Conservation (phyloP, 2,113 vertebrate genomes). For the Tamias sibiricus region DNA sequence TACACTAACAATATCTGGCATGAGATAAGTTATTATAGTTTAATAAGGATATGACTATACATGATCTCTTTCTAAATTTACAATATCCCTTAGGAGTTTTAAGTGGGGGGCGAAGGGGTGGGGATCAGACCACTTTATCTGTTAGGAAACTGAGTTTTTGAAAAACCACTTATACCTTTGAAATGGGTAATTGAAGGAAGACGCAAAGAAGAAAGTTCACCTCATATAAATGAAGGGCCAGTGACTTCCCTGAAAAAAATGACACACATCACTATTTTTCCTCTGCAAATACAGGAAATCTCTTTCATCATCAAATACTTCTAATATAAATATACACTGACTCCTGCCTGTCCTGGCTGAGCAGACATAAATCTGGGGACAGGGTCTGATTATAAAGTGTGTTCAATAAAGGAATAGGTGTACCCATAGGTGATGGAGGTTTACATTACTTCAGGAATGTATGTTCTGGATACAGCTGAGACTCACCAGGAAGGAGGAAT, state of each 20-base stretch:
- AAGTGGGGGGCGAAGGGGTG: not conserved
- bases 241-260: not conserved
- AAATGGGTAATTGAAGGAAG: not conserved
- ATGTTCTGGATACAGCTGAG: not conserved
- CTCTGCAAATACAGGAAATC: not conserved
- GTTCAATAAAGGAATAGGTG: not conserved
- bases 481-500: not conserved
- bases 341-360: not conserved
- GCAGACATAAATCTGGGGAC: not conserved
- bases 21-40: not conserved
- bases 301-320: not conserved
- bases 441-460: not conserved
- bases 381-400: not conserved
- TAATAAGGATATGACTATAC: not conserved
- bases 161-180: not conserved
- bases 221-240: not conserved
- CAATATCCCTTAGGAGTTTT: not conserved
- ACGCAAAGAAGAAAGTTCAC: not conserved
- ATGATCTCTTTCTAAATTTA: not conserved
- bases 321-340: constrained; percentile 1
- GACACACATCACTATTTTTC: not conserved
- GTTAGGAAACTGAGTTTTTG: not conserved
- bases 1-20: not conserved
- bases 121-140: not conserved
- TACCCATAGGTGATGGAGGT: not conserved